Percentiles rank a stretch among this genome's conserved stretches.
Evolutionary conservation across 2,797 vertebrate genomes (phyloP).

Genomic region (Prionace glauca): DNA sequence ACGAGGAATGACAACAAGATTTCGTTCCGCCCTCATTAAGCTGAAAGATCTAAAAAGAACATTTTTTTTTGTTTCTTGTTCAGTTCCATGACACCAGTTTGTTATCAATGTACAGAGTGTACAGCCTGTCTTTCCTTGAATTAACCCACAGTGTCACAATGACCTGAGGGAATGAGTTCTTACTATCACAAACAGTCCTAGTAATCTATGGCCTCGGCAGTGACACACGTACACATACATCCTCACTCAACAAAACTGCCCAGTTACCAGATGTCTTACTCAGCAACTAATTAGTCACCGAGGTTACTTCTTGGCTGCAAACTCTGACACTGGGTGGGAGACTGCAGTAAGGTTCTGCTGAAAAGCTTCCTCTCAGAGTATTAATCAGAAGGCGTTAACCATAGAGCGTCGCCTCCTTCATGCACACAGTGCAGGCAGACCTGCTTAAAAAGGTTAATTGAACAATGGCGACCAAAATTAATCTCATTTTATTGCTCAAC

Average conservation of each 20-base stretch:
- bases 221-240: constrained; percentile 52
- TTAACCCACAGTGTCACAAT: constrained; percentile 63
- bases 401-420: constrained; percentile 8
- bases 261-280: constrained; percentile 60
- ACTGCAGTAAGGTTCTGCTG: constrained; percentile 56
- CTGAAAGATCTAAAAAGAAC: not conserved
- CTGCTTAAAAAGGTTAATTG: constrained; percentile 31
- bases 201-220: constrained; percentile 57
- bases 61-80: not conserved
- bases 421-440: not conserved
- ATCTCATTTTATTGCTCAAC: constrained; percentile 12
- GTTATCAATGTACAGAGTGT: constrained; percentile 61
- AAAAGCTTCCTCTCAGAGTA: constrained; percentile 66
- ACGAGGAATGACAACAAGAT: constrained; percentile 3
- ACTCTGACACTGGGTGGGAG: constrained; percentile 67
- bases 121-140: constrained; percentile 61
- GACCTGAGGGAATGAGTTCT: constrained; percentile 63
- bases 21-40: constrained; percentile 11
- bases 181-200: constrained; percentile 58
- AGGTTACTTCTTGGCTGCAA: constrained; percentile 58
- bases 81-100: constrained; percentile 41
- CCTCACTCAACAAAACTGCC: constrained; percentile 39
- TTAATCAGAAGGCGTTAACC: constrained; percentile 47
- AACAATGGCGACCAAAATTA: constrained; percentile 34
- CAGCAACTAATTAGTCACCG: constrained; percentile 68